These are phyloP conservation scores for Delichon dasypus DNA, from an alignment of 2,797 vertebrate genomes.

Conservation along the genomic window DNA sequence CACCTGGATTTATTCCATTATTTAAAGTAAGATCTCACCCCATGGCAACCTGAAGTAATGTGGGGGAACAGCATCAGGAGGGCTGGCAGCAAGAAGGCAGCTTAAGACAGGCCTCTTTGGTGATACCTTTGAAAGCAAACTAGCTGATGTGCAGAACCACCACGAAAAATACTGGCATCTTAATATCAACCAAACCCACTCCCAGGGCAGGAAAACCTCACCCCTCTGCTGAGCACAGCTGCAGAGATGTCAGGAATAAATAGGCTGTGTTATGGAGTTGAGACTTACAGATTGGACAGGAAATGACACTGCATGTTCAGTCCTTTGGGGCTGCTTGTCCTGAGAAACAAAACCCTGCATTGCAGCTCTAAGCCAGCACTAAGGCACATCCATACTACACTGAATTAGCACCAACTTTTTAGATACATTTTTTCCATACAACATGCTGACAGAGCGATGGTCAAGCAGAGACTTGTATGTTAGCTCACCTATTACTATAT, in stretches of 20 bases:
- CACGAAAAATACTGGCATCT: not conserved
- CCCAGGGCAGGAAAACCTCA: not conserved
- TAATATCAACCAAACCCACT: not conserved
- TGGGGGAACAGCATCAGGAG: not conserved
- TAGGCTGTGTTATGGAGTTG: fast-evolving
- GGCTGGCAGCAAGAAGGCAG: not conserved
- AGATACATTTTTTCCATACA: not conserved
- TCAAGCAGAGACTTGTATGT: not conserved
- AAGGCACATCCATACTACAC: not conserved
- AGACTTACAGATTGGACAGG: not conserved
- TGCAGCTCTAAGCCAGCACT: not conserved
- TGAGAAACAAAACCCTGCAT: not conserved
- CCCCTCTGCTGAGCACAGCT: not conserved
- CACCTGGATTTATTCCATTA: not conserved
- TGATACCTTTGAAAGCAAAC: not conserved
- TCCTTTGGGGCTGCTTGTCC: not conserved
- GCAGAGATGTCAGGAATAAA: not conserved
- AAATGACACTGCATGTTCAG: not conserved
- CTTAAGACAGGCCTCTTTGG: not conserved
- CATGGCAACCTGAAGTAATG: fast-evolving
- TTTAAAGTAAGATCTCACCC: not conserved
- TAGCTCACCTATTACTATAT: not conserved
- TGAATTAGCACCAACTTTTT: not conserved
- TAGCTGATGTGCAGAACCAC: not conserved
- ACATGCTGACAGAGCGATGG: not conserved